Evolutionary conservation across 2,113 vertebrate species (phyloP), one percentile per base, ranked within the genome.

Genomic region (Puma concolor): DNA sequence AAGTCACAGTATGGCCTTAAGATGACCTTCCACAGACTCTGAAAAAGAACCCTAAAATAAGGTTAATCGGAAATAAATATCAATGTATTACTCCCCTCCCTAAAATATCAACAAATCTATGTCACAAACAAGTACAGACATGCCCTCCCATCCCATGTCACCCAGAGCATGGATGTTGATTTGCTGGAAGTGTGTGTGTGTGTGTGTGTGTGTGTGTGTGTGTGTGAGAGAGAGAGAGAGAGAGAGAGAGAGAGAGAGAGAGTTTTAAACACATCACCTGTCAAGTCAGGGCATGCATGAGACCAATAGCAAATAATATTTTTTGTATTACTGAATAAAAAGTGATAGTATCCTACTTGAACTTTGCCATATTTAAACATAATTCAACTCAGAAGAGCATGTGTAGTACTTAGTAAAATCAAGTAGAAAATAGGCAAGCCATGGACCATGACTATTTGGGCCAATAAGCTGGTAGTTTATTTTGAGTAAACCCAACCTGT

Each of bases 281-380:
- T 90, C 96, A 96, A 94, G 97, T 91, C 76, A 95, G 81, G 60
- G 63, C 98, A 96, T 93, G 96, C 50, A 95, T 25, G 79, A 72
- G 52, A 25, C 12, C 63, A 44, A 3, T 36, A 93, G 7, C 13
- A 38, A 33, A 93, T 38, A 33, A 93, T 38, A 7, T 38, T 83
- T 83, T 96, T 6, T 94, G 17, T 77, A 31, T 69, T 85, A 41
- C 89, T 91, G 79, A 88, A 64, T 80, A 85, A 83, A 95, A 82
- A 27, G 64, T 38, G 91, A 69, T 96, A 50, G 6, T 33, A 84
- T 83, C 12, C 5, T 97, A 52, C 97, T 84, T 96, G 15, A 38
- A 94, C 76, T 81, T 89, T 77, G 19, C 69, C 82, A 84, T 38
- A 17, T 3, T 21, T 85, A 95, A 94, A 48, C 72, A 85, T 85